These are phyloP conservation scores for Thalassoma bifasciatum DNA, from an alignment of 2,113 vertebrate genomes.

Conservation along the genomic window DNA sequence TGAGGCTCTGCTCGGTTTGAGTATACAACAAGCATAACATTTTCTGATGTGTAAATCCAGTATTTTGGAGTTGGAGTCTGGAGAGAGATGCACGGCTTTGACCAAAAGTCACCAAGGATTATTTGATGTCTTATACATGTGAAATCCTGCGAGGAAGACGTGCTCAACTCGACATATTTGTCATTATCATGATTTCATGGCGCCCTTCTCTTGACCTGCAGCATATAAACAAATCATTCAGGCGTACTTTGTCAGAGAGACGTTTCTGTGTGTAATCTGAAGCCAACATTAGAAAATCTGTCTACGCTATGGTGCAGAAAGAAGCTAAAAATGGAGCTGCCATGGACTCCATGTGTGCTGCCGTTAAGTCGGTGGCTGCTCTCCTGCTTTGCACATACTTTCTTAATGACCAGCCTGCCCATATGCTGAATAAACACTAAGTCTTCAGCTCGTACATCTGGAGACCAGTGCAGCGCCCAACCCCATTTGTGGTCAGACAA, in stretches of 20 bases:
- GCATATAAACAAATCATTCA: neutral
- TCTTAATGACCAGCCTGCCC: conserved; percentile 76
- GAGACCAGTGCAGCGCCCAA: conserved; percentile 68
- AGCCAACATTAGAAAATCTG: neutral
- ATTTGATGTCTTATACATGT: conserved; percentile 11
- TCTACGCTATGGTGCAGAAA: conserved; percentile 8
- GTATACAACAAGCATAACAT: conserved; percentile 75
- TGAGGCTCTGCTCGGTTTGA: conserved; percentile 68
- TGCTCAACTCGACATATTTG: neutral
- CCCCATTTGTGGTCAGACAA: conserved; percentile 77
- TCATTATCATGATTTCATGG: neutral
- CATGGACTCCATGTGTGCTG: conserved; percentile 58
- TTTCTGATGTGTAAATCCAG: conserved; percentile 77
- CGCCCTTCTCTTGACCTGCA: neutral
- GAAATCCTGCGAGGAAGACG: conserved; percentile 8
- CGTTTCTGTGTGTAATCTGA: neutral
- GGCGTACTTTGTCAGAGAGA: neutral
- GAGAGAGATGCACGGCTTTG: conserved; percentile 52
- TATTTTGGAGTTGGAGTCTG: conserved; percentile 67
- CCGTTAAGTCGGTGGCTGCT: conserved; percentile 63
- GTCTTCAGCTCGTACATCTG: conserved; percentile 72
- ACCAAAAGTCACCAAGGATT: conserved; percentile 59
- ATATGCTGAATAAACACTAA: conserved; percentile 77
- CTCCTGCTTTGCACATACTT: conserved; percentile 72
- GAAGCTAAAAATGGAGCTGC: neutral